phyloP scores from a whole-genome alignment of 2,113 vertebrate genomes.

The Ramphastos sulfuratus region DNA sequence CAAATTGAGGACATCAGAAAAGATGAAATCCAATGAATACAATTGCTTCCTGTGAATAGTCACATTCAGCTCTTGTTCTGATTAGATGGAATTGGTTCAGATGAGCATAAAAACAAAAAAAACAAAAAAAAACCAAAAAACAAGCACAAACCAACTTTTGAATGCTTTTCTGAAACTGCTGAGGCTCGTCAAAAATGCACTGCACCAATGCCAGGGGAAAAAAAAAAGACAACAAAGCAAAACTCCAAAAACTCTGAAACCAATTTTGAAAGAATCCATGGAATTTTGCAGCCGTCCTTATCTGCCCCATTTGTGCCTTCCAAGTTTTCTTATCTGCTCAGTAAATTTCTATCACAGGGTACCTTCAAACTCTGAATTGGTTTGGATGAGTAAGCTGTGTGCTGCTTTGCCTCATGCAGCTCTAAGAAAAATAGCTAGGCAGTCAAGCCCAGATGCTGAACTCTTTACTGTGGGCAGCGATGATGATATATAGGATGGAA shows the following conservation, averaged over 20 bases:
- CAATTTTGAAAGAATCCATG: constrained; percentile 23
- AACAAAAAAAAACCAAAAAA: neutral
- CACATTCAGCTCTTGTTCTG: constrained; percentile 54
- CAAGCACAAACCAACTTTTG: neutral
- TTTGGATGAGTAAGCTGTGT: neutral
- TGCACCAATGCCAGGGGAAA: constrained; percentile 37
- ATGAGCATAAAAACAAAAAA: constrained; percentile 47
- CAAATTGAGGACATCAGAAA: constrained; percentile 63
- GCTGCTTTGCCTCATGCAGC: neutral
- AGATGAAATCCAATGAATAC: constrained; percentile 64
- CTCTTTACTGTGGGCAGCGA: neutral
- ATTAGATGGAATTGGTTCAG: constrained; percentile 70
- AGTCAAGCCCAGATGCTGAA: constrained; percentile 27
- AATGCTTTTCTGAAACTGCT: constrained; percentile 65
- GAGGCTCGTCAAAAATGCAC: constrained; percentile 48
- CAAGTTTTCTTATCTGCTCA: constrained; percentile 54
- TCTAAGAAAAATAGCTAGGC: constrained; percentile 32
- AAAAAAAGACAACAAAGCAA: constrained; percentile 56
- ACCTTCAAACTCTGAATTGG: constrained; percentile 31
- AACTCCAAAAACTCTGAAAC: constrained; percentile 47
- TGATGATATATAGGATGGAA: constrained; percentile 2
- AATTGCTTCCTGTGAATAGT: constrained; percentile 65
- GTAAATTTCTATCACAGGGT: constrained; percentile 11
- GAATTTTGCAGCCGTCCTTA: constrained; percentile 42
- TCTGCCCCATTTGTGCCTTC: constrained; percentile 39